Percentiles rank a stretch among this genome's conserved stretches.
These are phyloP conservation scores for Phataginus tetradactyla DNA, from an alignment of 2,797 vertebrate genomes.

Conservation along the genomic window DNA sequence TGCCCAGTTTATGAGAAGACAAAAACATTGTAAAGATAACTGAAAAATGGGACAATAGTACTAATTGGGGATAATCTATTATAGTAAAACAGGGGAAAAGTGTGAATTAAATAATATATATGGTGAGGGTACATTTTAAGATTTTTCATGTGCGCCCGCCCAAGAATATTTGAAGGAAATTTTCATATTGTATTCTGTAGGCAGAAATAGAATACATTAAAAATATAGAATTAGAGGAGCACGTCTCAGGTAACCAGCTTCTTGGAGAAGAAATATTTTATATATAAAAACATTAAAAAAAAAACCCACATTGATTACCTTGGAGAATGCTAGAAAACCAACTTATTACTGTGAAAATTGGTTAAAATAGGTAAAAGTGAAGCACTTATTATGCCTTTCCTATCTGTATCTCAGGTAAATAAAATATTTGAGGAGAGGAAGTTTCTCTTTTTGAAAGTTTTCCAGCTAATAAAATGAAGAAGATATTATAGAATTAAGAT, in stretches of 20 bases:
- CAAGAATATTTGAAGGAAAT: background rate
- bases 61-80: background rate
- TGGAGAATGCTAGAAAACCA: background rate
- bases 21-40: background rate
- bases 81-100: background rate
- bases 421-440: background rate
- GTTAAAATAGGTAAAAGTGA: background rate
- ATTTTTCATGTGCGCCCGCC: background rate
- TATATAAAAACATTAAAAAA: no score
- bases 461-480: background rate
- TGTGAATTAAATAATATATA: background rate
- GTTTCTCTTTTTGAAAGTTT: background rate
- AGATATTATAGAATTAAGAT: background rate
- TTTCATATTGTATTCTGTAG: background rate
- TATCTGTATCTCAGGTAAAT: background rate
- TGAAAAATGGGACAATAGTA: background rate
- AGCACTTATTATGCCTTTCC: background rate
- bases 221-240: background rate
- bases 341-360: background rate
- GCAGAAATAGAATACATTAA: background rate
- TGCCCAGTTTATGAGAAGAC: background rate
- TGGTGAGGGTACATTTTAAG: background rate
- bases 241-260: background rate
- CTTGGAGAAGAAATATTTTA: background rate
- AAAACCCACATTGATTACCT: background rate